Conservation (phyloP, 1,140 invertebrate genomes). For the Pseudomyrmex pallidus region DNA sequence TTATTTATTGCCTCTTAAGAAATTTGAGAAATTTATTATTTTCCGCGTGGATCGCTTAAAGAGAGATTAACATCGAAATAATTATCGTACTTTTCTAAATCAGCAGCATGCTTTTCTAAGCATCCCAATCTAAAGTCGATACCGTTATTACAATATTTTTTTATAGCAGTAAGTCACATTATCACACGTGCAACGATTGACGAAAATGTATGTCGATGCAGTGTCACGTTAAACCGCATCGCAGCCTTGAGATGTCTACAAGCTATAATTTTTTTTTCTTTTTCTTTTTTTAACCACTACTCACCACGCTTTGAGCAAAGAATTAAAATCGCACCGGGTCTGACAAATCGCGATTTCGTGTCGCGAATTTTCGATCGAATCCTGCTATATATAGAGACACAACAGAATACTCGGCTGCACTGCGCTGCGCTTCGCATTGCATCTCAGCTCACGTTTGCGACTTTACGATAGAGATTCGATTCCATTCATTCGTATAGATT, state of each 20-base stretch:
- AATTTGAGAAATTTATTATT: too few species aligned
- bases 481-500: neutral
- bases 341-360: conserved; percentile 26
- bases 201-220: neutral
- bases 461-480: conserved; percentile 23
- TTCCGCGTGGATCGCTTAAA: too few species aligned
- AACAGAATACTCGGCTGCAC: neutral
- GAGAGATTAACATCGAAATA: too few species aligned
- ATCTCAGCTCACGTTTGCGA: conserved; percentile 29
- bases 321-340: conserved; percentile 26
- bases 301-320: neutral
- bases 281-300: neutral
- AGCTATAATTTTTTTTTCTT: neutral
- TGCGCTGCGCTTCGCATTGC: neutral
- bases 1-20: neutral
- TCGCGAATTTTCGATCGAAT: neutral
- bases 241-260: neutral
- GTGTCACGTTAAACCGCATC: neutral
- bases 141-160: neutral
- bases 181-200: neutral
- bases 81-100: too few species aligned
- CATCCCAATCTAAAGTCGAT: too few species aligned
- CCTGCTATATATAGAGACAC: neutral
- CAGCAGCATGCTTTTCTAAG: too few species aligned
- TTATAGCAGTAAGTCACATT: too few species aligned